Evolutionary conservation across 2,888 invertebrate genomes (phyloP).

Genomic region (Agrotis ipsilon): DNA sequence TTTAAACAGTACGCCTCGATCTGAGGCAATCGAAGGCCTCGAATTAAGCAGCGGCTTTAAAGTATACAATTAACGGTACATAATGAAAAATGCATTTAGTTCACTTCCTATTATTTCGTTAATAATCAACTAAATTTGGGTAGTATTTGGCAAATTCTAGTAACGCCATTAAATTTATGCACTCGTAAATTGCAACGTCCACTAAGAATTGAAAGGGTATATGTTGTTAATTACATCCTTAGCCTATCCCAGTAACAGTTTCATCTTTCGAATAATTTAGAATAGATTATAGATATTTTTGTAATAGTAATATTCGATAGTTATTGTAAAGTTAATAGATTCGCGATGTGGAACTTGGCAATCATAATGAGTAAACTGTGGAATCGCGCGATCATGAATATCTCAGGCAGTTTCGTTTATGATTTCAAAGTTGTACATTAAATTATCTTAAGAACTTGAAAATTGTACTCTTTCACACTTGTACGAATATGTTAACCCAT

Average conservation of each 20-base stretch:
- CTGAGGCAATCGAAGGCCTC: conserved; percentile 25
- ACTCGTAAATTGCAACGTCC: conserved; percentile 76
- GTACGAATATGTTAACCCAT: conserved; percentile 83
- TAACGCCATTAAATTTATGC: conserved; percentile 76
- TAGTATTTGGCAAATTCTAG: conserved; percentile 77
- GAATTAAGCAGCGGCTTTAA: conserved; percentile 48
- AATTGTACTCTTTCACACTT: conserved; percentile 85
- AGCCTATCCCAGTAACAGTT: conserved; percentile 88
- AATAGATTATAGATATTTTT: conserved; percentile 90
- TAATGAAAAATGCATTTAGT: conserved; percentile 81
- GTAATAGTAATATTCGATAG: conserved; percentile 89
- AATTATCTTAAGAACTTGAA: conserved; percentile 79
- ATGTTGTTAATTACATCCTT: conserved; percentile 90
- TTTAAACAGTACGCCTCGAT: conserved; percentile 25
- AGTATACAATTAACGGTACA: conserved; percentile 54
- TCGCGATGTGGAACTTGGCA: conserved; percentile 73
- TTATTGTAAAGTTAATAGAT: conserved; percentile 80
- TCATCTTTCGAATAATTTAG: conserved; percentile 86
- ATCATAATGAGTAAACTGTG: conserved; percentile 62
- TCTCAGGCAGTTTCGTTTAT: conserved; percentile 48
- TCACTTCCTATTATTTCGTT: conserved; percentile 73
- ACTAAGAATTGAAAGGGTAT: conserved; percentile 83
- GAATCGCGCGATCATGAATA: conserved; percentile 45
- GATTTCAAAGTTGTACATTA: conserved; percentile 70
- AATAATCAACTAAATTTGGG: conserved; percentile 78